These are phyloP conservation scores for Aphis craccivora DNA, from an alignment of 1,140 invertebrate species.

Conservation along the genomic window DNA sequence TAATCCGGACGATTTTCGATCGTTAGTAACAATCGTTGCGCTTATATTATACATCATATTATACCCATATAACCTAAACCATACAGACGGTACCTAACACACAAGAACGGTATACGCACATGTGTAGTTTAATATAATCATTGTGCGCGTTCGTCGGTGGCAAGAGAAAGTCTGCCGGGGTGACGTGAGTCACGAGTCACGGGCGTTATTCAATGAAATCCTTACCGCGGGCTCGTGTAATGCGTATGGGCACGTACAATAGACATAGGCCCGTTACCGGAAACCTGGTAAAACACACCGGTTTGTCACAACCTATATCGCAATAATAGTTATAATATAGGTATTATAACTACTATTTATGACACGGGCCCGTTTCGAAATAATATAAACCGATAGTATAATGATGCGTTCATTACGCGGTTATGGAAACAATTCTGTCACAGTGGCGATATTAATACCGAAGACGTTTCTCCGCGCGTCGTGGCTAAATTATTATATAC, in stretches of 20 bases:
- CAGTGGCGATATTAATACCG: neutral
- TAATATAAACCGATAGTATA: neutral
- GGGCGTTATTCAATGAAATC: neutral
- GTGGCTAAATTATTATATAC: neutral
- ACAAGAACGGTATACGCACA: neutral
- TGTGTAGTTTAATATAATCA: neutral
- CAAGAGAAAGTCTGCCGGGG: neutral
- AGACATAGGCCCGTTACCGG: neutral
- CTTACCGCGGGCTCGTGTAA: neutral
- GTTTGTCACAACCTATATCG: neutral
- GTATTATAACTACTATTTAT: no score
- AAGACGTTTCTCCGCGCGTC: neutral
- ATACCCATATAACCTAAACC: neutral
- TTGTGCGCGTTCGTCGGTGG: neutral
- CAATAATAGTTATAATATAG: neutral
- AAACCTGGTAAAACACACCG: neutral
- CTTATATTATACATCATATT: no score
- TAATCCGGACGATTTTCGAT: neutral
- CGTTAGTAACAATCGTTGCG: neutral
- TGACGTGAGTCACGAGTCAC: slow-evolving; percentile 10
- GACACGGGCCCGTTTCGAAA: neutral
- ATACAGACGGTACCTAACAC: neutral
- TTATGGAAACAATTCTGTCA: neutral
- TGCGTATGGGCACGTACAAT: neutral
- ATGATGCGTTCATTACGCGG: neutral